Conservation (phyloP, 2,888 invertebrate genomes). For the Crossocerus cetratus region DNA sequence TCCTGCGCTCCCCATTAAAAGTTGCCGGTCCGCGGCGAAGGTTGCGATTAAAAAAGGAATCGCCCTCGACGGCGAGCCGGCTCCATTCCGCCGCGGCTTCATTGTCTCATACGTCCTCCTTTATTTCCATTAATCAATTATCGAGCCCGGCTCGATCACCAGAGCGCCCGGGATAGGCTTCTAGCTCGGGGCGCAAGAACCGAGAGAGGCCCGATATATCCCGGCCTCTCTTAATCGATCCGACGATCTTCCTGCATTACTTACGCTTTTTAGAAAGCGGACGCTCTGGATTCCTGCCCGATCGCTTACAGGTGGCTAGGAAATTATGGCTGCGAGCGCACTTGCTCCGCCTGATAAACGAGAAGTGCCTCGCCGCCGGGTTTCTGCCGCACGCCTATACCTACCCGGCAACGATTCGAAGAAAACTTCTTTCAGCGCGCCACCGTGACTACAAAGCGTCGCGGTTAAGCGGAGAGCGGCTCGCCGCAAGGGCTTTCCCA, state of each 20-base stretch:
- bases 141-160: slow-evolving; percentile 45
- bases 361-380: neutral
- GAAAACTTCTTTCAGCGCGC: slow-evolving; percentile 41
- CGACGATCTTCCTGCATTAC: slow-evolving; percentile 54
- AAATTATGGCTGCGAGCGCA: slow-evolving; percentile 44
- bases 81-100: slow-evolving; percentile 19
- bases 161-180: neutral
- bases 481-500: slow-evolving; percentile 47
- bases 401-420: slow-evolving; percentile 26
- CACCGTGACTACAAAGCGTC: slow-evolving; percentile 45
- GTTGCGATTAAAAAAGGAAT: neutral
- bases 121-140: slow-evolving; percentile 60
- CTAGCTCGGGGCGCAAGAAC: slow-evolving; percentile 26
- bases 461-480: slow-evolving; percentile 37
- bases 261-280: slow-evolving; percentile 62
- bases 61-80: neutral
- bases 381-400: neutral
- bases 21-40: neutral
- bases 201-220: slow-evolving; percentile 13
- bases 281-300: slow-evolving; percentile 59
- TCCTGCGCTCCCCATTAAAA: neutral
- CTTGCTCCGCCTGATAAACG: slow-evolving; percentile 37
- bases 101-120: slow-evolving; percentile 43
- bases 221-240: slow-evolving; percentile 47
- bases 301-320: slow-evolving; percentile 54